Conservation (phyloP, 2,113 vertebrate species). For the Equus quagga region DNA sequence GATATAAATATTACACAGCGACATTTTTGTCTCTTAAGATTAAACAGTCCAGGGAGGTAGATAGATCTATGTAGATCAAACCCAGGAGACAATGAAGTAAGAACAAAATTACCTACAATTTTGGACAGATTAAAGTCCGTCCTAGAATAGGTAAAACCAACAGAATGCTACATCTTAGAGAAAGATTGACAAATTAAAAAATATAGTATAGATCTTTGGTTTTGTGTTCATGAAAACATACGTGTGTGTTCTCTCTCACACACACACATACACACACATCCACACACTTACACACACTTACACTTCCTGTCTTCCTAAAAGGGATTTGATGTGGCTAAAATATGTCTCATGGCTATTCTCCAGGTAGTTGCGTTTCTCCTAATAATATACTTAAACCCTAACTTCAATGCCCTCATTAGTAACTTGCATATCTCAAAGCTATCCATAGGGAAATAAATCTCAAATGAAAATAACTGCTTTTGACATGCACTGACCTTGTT, state of each 20-base stretch:
- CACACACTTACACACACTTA: neutral
- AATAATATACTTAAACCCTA: conserved; percentile 31
- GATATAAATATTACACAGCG: neutral
- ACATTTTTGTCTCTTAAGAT: no score
- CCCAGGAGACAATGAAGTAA: neutral
- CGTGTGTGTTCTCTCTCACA: fast-evolving
- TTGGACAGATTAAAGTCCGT: neutral
- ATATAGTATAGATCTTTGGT: neutral
- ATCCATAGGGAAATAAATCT: conserved; percentile 48
- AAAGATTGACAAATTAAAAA: neutral
- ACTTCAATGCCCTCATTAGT: conserved; percentile 67
- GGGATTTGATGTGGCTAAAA: conserved; percentile 27
- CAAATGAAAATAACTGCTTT: conserved; percentile 58
- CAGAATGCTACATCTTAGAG: neutral
- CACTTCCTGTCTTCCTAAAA: neutral
- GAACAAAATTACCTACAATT: neutral
- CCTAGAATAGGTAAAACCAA: neutral
- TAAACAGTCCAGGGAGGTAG: neutral
- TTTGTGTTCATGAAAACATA: neutral
- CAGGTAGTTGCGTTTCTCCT: conserved; percentile 38
- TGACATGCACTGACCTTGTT: conserved; percentile 49
- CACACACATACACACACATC: no score
- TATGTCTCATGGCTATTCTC: neutral
- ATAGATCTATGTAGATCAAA: neutral
- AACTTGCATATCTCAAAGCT: conserved; percentile 56